A percentile compares a stretch with the other conserved stretches of the same genome.
These are phyloP conservation scores for Phylloscopus trochilus DNA, from an alignment of 2,113 vertebrate species.

Conservation along the genomic window DNA sequence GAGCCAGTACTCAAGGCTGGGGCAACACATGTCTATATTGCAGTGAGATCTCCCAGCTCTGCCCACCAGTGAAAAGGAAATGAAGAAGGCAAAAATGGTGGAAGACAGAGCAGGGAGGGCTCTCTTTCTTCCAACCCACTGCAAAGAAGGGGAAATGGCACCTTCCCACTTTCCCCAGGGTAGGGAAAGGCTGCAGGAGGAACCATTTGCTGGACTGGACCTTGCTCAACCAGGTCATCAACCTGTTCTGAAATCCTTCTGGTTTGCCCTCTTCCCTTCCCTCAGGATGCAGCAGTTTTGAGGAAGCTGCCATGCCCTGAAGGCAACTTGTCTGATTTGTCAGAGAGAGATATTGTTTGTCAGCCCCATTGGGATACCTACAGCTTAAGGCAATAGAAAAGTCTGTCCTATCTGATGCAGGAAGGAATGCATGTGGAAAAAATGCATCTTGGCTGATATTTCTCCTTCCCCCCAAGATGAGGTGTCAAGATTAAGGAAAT, in stretches of 20 bases:
- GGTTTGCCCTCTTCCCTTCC: background rate
- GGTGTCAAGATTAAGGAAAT: background rate
- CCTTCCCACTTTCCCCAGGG: background rate
- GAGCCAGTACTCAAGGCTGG: background rate
- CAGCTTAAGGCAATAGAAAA: background rate
- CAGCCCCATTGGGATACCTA: background rate
- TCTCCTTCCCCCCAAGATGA: background rate
- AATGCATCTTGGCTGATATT: background rate
- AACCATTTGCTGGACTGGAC: background rate
- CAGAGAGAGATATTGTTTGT: background rate
- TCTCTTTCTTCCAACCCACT: background rate
- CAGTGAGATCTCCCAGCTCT: background rate
- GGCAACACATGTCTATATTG: background rate
- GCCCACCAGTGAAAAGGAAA: background rate
- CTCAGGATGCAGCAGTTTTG: background rate
- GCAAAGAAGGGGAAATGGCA: background rate
- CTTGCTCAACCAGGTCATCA: background rate
- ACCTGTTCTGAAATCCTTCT: background rate
- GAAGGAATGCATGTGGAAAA: background rate
- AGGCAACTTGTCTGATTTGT: background rate
- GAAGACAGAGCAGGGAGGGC: background rate
- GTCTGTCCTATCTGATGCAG: background rate
- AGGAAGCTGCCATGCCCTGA: background rate
- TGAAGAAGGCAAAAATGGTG: background rate
- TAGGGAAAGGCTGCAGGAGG: background rate